Evolutionary conservation across 2,113 vertebrate species (phyloP).

Genomic region (Coryphaenoides rupestris): DNA sequence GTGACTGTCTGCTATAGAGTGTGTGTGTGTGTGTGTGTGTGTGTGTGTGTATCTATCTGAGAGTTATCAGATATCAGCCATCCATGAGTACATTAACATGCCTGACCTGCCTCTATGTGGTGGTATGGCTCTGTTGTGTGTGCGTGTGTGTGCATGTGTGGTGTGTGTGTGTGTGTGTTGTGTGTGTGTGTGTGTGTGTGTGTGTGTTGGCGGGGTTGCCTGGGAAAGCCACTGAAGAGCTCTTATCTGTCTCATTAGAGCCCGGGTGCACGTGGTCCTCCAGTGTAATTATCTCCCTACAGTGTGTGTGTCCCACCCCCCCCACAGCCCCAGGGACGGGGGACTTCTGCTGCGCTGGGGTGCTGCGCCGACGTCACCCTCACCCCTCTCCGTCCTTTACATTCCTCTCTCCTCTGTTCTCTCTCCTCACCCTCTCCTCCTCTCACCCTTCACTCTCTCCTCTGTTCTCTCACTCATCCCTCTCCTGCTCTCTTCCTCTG

Average conservation of each 20-base stretch:
- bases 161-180: constrained; percentile 4
- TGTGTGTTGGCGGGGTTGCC: constrained; percentile 10
- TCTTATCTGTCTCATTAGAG: constrained; percentile 67
- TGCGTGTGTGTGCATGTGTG: constrained; percentile 5
- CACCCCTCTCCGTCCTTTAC: no score
- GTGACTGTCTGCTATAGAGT: constrained; percentile 58
- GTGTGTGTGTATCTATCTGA: not conserved
- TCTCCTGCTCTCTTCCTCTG: no score
- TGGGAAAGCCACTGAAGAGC: constrained; percentile 47
- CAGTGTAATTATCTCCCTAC: constrained; percentile 61
- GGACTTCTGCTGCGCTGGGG: constrained; percentile 16
- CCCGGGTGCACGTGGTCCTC: constrained; percentile 39
- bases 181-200: not conserved
- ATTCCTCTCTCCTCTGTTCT: no score
- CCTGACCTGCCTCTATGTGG: no score
- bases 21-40: constrained; percentile 3
- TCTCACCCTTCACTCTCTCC: no score
- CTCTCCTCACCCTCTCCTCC: no score
- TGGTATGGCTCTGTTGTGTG: no score
- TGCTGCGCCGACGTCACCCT: not conserved
- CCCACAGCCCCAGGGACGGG: constrained; percentile 35
- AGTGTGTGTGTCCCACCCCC: constrained; percentile 62
- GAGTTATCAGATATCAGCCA: no score
- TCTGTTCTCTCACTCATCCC: no score
- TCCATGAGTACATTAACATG: no score